Evolutionary conservation across 1,140 invertebrate genomes (phyloP), one percentile per base, ranked within the genome.

Genomic region (Drosophila serrata): DNA sequence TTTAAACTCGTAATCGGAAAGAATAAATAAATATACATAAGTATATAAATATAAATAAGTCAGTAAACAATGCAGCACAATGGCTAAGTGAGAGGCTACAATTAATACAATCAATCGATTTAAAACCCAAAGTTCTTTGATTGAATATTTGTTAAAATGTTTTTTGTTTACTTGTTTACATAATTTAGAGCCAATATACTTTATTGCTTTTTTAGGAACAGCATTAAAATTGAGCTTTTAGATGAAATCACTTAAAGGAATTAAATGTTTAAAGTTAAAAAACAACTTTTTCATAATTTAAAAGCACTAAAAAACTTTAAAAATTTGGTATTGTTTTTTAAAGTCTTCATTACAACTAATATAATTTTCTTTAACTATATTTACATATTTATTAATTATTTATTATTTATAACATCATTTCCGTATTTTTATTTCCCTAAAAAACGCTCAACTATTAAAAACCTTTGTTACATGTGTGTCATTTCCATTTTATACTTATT

Each of bases 1-100:
- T 76, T 59, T 67, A 75, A 76, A 76, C 72, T 76, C 43, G 63
- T 57, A 76, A 45, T 60, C 73, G 27, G 33, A 55, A 43, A 22
- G 31, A 39, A 11, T 3, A 37, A 37, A 6, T 13, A 49, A 19
- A 29, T 24, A 13, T 15, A 7, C n/a, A 19, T 6, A 7, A 7
- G n/a, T n/a, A n/a, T 33, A 55, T 29, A 49, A 48, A 19, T 55
- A 35, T 31, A 7, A 65, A 40, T 57, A 43, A 64, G 45, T 45
- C 22, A 39, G 33, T 19, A n/a, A 22, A 57, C 68, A 70, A 57
- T 46, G 68, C 49, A 4, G n/a, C 42, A 45, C 33, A 70, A 70
- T 27, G 68, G 65, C 48, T 17, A 6, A 17, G 27, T 22, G 15
- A 24, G 4, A 11, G 43, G 12, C 7, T 22, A 11, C 8, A 17